Percentiles rank a stretch among this genome's conserved stretches.
Conservation (phyloP, 1,140 invertebrate species). For the Ceratosolen fusciceps region DNA sequence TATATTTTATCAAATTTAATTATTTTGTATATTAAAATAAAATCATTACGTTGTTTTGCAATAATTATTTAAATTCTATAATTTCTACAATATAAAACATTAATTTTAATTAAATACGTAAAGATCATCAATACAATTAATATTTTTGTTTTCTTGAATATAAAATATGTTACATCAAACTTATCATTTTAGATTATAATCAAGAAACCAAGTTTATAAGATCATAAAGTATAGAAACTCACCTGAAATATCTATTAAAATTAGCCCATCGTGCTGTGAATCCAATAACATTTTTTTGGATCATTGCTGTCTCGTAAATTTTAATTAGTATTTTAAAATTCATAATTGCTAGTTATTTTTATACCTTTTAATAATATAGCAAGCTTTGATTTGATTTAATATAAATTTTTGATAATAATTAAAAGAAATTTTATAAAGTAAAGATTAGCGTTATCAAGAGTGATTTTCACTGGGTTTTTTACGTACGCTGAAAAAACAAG, state of each 20-base stretch:
- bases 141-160: too few species aligned
- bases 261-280: background rate
- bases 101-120: too few species aligned
- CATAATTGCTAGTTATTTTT: constrained; percentile 11
- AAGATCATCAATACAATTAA: too few species aligned
- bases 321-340: constrained; percentile 42
- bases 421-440: background rate
- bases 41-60: too few species aligned
- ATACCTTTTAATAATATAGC: background rate
- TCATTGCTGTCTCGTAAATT: background rate
- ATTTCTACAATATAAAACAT: too few species aligned
- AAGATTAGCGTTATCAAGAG: background rate
- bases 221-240: background rate
- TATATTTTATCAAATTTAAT: too few species aligned
- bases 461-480: constrained; percentile 14
- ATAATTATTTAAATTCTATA: too few species aligned
- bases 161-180: background rate
- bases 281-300: background rate
- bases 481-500: constrained; percentile 25
- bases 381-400: background rate
- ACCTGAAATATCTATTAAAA: constrained; percentile 38
- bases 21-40: too few species aligned
- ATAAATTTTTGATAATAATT: background rate
- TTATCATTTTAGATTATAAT: background rate
- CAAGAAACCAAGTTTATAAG: background rate